A percentile compares a stretch with the other conserved stretches of the same genome.
phyloP scores from a whole-genome alignment of 2,888 invertebrate species.

The Tetanocera ferruginea region DNA sequence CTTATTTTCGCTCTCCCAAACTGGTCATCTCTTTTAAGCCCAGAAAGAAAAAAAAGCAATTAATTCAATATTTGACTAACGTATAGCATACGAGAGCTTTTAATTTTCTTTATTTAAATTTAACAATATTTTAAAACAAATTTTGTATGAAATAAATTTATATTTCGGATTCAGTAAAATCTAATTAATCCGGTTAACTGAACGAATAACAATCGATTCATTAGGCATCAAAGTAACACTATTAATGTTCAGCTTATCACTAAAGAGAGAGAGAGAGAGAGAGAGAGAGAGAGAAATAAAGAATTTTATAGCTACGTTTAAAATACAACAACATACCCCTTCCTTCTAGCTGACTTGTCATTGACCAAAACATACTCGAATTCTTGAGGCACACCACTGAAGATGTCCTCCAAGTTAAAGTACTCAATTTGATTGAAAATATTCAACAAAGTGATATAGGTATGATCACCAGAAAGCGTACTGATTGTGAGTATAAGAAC shows the following conservation, averaged over 20 bases:
- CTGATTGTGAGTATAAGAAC: slow-evolving; percentile 47
- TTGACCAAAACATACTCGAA: slow-evolving; percentile 62
- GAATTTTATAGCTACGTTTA: neutral
- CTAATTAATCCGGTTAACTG: neutral
- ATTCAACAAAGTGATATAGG: slow-evolving; percentile 71
- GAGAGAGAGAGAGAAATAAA: neutral
- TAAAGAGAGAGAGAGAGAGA: slow-evolving; percentile 28
- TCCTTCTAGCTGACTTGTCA: slow-evolving; percentile 57
- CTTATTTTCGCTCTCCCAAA: no score
- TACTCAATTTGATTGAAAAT: slow-evolving; percentile 65
- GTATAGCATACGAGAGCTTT: no score
- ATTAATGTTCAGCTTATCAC: slow-evolving; percentile 52
- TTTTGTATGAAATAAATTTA: no score
- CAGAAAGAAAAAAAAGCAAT: no score
- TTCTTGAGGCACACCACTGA: slow-evolving; percentile 51
- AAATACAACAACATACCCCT: slow-evolving; percentile 52
- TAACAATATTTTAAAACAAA: no score
- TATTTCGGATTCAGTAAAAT: no score
- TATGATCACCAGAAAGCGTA: slow-evolving; percentile 54
- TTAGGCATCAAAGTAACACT: slow-evolving; percentile 59
- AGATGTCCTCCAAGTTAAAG: slow-evolving; percentile 65
- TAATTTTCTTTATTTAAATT: no score
- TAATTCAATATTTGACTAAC: no score
- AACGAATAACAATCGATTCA: slow-evolving; percentile 55
- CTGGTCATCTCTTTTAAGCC: no score